Conservation (phyloP, 2,113 vertebrate species). For the Solenodon paradoxus region DNA sequence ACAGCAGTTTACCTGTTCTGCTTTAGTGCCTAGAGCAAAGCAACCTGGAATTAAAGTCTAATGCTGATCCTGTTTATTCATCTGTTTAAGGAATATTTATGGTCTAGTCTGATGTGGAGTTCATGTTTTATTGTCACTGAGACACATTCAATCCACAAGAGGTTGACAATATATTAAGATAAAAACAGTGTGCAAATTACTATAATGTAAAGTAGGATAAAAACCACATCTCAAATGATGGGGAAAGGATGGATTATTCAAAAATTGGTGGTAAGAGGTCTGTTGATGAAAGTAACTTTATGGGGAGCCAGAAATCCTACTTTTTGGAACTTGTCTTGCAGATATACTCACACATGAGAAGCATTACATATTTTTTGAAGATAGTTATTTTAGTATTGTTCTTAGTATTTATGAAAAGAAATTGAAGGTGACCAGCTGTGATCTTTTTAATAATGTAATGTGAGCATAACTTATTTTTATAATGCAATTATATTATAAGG, state of each 20-base stretch:
- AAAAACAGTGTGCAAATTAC: background rate
- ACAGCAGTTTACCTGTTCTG: background rate
- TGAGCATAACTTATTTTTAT: too few species aligned
- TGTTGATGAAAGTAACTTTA: background rate
- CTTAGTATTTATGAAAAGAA: background rate
- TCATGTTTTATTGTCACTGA: background rate
- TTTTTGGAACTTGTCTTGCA: background rate
- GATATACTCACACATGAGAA: background rate
- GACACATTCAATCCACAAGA: background rate
- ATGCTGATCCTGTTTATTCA: background rate
- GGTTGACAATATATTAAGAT: background rate
- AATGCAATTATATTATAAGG: too few species aligned
- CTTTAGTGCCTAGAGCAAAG: background rate
- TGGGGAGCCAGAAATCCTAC: background rate
- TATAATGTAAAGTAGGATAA: background rate
- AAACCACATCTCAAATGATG: background rate
- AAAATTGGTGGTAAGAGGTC: background rate
- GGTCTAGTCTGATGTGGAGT: background rate
- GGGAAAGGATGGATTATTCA: background rate
- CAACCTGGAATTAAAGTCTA: background rate
- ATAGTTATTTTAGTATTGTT: background rate
- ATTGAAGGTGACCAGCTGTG: background rate
- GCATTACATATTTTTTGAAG: background rate
- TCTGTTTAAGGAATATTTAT: background rate
- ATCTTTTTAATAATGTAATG: background rate